phyloP scores from a whole-genome alignment of 2,888 invertebrate species.

The Anarsia innoxiella region DNA sequence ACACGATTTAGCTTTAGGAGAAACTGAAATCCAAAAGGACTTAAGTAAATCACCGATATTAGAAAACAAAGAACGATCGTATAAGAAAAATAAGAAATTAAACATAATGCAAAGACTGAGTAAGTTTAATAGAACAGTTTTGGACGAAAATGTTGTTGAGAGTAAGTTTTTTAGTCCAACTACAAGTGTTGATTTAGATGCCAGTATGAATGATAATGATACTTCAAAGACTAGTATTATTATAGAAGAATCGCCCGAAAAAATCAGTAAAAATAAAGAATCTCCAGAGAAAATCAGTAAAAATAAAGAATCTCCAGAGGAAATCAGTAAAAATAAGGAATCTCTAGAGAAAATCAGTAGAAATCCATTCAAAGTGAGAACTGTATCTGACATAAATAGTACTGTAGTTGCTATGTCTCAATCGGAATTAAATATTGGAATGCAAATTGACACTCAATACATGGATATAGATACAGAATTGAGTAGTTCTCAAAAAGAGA shows the following conservation, averaged over 20 bases:
- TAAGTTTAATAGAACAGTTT: slow-evolving; percentile 64
- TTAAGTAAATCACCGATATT: slow-evolving; percentile 60
- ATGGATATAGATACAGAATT: slow-evolving; percentile 27
- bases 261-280: no score
- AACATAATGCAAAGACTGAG: slow-evolving; percentile 62
- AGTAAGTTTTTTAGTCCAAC: slow-evolving; percentile 74
- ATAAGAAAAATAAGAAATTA: slow-evolving; percentile 40
- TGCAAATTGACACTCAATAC: slow-evolving; percentile 27
- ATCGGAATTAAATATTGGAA: slow-evolving; percentile 9
- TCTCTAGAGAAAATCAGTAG: slow-evolving; percentile 34
- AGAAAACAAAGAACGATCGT: slow-evolving; percentile 56
- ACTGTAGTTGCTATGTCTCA: slow-evolving; percentile 7
- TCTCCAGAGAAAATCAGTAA: slow-evolving; percentile 34
- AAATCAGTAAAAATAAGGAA: no score
- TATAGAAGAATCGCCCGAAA: slow-evolving; percentile 36
- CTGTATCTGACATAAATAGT: slow-evolving; percentile 15
- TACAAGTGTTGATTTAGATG: slow-evolving; percentile 18
- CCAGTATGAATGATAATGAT: slow-evolving; percentile 14
- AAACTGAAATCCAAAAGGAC: slow-evolving; percentile 27
- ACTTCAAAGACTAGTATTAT: slow-evolving; percentile 26
- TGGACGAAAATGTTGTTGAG: slow-evolving; percentile 61
- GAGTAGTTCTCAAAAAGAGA: slow-evolving; percentile 50
- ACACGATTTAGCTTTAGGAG: slow-evolving; percentile 28
- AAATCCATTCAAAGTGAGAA: slow-evolving; percentile 33
- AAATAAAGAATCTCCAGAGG: no score